Conservation (phyloP, 1,140 invertebrate species). For the Drosophila nikananu region DNA sequence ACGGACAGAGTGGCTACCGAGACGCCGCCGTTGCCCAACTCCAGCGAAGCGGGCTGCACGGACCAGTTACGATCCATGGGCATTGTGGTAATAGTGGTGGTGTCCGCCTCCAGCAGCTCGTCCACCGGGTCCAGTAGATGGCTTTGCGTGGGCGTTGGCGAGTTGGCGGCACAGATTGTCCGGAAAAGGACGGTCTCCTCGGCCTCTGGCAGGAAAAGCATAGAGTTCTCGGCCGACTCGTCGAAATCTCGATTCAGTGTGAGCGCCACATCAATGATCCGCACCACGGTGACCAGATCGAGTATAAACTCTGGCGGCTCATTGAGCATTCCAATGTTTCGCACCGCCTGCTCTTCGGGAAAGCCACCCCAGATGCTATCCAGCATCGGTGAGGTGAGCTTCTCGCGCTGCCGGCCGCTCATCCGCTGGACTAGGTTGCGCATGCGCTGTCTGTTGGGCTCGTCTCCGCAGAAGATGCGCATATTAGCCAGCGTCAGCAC, state of each 20-base stretch:
- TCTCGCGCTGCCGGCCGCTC: conserved; percentile 58
- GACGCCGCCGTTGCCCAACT: conserved; percentile 21
- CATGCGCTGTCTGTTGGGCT: conserved; percentile 80
- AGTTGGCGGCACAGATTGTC: conserved; percentile 70
- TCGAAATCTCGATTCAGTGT: conserved; percentile 79
- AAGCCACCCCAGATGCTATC: conserved; percentile 68
- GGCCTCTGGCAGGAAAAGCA: conserved; percentile 70
- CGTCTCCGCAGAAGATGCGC: conserved; percentile 81
- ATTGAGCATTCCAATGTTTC: conserved; percentile 55
- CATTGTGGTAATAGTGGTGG: conserved; percentile 44
- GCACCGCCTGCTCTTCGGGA: conserved; percentile 61
- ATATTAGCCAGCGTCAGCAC: conserved; percentile 79
- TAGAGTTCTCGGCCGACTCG: conserved; percentile 69
- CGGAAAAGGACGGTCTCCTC: conserved; percentile 80
- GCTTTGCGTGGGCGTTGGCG: conserved; percentile 70
- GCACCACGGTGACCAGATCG: conserved; percentile 71
- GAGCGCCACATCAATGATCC: conserved; percentile 78
- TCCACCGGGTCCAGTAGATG: conserved; percentile 68
- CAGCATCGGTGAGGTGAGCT: conserved; percentile 66
- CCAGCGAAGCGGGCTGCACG: conserved; percentile 54
- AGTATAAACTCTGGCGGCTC: conserved; percentile 73
- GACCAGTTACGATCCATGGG: conserved; percentile 62
- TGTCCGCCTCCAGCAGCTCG: conserved; percentile 63
- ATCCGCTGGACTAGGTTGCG: conserved; percentile 68
- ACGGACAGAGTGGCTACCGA: conserved; percentile 43